These are phyloP conservation scores for Engystomops pustulosus DNA, from an alignment of 2,113 vertebrate genomes.

Conservation along the genomic window DNA sequence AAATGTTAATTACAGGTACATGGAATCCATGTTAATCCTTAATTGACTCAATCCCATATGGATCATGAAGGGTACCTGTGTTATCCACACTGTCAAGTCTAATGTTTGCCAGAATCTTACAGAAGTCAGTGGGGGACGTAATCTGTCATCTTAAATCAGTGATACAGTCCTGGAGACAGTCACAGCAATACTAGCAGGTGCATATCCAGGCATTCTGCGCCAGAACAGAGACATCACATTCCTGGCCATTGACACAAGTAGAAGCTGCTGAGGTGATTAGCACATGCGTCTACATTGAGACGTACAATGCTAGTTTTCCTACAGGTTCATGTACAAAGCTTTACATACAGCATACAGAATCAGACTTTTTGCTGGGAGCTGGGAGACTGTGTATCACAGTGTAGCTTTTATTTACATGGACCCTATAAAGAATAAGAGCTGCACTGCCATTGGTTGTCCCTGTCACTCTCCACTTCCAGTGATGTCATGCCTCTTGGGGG, in stretches of 20 bases:
- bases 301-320: neutral
- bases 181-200: slow-evolving; percentile 62
- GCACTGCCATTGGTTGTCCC: too few species aligned
- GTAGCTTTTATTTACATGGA: too few species aligned
- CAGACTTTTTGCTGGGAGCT: neutral
- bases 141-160: slow-evolving; percentile 81
- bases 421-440: too few species aligned
- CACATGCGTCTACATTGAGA: neutral
- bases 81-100: slow-evolving; percentile 85
- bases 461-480: too few species aligned
- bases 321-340: neutral
- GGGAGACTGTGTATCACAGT: too few species aligned
- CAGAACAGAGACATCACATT: slow-evolving; percentile 60
- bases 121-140: slow-evolving; percentile 76
- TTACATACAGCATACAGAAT: neutral
- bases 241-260: slow-evolving; percentile 31
- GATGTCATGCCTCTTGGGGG: too few species aligned
- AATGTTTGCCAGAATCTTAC: slow-evolving; percentile 78
- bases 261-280: neutral
- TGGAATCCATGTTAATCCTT: slow-evolving; percentile 85
- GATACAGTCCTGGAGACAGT: slow-evolving; percentile 69
- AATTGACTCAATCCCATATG: slow-evolving; percentile 74
- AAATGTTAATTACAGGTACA: slow-evolving; percentile 86
- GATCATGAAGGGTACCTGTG: slow-evolving; percentile 81
- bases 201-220: slow-evolving; percentile 54